These are phyloP conservation scores for Clarias laeviceps DNA, from an alignment of 2,797 vertebrate genomes.

Conservation along the genomic window DNA sequence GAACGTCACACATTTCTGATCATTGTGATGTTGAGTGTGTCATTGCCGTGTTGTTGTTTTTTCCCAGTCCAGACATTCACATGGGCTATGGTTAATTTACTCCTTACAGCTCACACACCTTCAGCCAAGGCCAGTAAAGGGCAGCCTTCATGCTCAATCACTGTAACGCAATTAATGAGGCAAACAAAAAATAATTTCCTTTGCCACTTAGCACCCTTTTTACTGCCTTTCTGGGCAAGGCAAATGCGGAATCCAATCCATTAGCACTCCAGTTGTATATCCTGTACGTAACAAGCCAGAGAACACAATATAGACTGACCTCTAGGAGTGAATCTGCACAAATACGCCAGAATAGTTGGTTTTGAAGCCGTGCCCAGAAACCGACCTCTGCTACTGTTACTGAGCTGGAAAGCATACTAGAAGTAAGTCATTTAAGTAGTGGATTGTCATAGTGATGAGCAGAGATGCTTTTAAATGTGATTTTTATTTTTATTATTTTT, in stretches of 20 bases:
- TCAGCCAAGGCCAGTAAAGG: conserved; percentile 44
- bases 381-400: conserved; percentile 1
- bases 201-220: conserved; percentile 41
- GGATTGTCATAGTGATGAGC: too few relatives aligned
- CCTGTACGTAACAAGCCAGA: conserved; percentile 32
- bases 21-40: background rate
- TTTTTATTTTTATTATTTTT: background rate
- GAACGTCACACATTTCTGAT: background rate
- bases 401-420: conserved; percentile 13
- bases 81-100: conserved; percentile 30
- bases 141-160: conserved; percentile 40
- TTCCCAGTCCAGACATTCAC: background rate
- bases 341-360: conserved; percentile 20
- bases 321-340: conserved; percentile 27
- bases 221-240: conserved; percentile 34
- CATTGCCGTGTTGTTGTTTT: background rate
- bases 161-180: conserved; percentile 50
- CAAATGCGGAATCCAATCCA: conserved; percentile 31
- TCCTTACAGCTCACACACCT: conserved; percentile 29
- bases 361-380: conserved; percentile 33
- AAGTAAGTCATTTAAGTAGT: background rate
- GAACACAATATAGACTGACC: conserved; percentile 33
- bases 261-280: conserved; percentile 31
- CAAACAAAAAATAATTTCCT: conserved; percentile 41
- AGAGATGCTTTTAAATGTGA: background rate